A percentile compares a stretch with the other conserved stretches of the same genome.
Evolutionary conservation across 1,140 invertebrate genomes (phyloP).

Genomic region (Diorhabda carinulata): DNA sequence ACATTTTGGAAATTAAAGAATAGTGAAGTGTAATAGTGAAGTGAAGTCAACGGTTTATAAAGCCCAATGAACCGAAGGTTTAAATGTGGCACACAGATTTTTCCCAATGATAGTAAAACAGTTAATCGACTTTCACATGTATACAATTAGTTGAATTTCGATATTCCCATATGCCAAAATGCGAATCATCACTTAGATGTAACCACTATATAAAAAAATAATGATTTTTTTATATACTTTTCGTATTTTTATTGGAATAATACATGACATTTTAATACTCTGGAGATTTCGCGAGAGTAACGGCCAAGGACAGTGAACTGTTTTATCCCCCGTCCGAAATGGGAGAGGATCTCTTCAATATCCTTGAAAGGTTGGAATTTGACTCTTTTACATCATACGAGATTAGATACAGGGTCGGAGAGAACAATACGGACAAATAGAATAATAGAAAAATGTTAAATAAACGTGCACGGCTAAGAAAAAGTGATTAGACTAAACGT

Average conservation of each 20-base stretch:
- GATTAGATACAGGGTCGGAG: background rate
- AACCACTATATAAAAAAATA: background rate
- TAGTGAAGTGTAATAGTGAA: no score
- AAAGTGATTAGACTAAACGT: no score
- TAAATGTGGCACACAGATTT: no score
- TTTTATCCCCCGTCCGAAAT: conserved; percentile 1
- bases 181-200: background rate
- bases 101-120: no score
- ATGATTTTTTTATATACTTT: background rate
- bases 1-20: no score
- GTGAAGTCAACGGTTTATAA: no score
- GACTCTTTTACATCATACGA: conserved; percentile 2
- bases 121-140: no score
- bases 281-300: conserved; percentile 1
- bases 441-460: no score
- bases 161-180: background rate
- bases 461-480: no score
- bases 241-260: background rate
- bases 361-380: background rate
- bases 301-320: background rate
- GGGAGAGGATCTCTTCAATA: background rate
- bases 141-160: no score
- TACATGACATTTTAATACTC: background rate
- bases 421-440: background rate
- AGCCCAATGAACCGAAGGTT: no score